Evolutionary conservation across 2,888 invertebrate genomes (phyloP).

Genomic region (Pelosia muscerda): DNA sequence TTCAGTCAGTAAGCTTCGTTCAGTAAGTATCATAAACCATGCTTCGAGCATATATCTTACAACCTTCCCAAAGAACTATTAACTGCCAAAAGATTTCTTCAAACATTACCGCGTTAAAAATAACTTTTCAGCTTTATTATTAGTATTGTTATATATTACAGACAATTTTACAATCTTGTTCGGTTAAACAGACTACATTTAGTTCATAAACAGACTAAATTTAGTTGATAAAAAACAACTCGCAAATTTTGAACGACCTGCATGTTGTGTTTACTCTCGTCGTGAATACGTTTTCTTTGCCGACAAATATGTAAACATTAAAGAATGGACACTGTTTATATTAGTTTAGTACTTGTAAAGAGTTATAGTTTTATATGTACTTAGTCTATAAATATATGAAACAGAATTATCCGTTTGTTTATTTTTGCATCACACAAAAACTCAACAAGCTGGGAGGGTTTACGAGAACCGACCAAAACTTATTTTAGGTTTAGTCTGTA

Average conservation of each 20-base stretch:
- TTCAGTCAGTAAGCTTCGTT: no score
- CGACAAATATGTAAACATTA: conserved; percentile 59
- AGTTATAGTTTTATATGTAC: conserved; percentile 37
- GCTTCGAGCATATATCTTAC: no score
- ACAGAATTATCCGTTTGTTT: neutral
- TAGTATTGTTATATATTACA: conserved; percentile 8
- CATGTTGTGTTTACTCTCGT: conserved; percentile 51
- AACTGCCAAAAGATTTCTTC: no score
- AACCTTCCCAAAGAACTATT: neutral
- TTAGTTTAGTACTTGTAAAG: conserved; percentile 39
- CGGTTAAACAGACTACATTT: conserved; percentile 39
- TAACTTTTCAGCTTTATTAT: neutral
- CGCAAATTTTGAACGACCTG: conserved; percentile 32
- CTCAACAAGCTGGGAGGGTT: neutral
- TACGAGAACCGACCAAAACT: no score
- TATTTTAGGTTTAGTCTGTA: no score
- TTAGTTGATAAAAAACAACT: conserved; percentile 37
- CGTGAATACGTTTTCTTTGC: conserved; percentile 46
- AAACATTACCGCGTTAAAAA: no score
- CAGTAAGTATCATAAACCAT: no score
- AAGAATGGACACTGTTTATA: conserved; percentile 47
- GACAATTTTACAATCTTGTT: conserved; percentile 31
- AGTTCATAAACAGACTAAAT: conserved; percentile 39
- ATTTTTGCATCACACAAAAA: neutral
- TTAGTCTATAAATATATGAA: conserved; percentile 32